Percentiles rank a stretch among this genome's conserved stretches.
These are phyloP conservation scores for Thecocarcelia acutangulata DNA, from an alignment of 2,888 invertebrate species.

Conservation along the genomic window DNA sequence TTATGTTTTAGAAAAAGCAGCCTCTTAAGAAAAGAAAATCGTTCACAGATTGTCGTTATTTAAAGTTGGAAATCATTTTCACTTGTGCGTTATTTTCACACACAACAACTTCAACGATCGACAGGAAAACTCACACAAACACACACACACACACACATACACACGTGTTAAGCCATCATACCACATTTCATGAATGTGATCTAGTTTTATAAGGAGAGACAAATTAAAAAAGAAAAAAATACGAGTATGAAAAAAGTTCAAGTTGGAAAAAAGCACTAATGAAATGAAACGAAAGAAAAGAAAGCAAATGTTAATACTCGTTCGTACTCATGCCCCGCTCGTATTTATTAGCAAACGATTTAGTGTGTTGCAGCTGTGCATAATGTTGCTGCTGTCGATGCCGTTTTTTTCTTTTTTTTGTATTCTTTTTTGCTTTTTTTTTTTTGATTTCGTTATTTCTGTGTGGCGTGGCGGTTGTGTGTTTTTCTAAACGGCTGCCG, in stretches of 20 bases:
- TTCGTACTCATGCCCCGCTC: neutral
- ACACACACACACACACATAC: conserved; percentile 13
- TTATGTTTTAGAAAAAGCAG: conserved; percentile 28
- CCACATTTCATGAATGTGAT: conserved; percentile 50
- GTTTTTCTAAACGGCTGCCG: conserved; percentile 67
- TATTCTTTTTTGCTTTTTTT: neutral
- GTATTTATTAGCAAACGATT: conserved; percentile 61
- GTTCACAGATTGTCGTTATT: conserved; percentile 62
- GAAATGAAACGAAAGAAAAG: conserved; percentile 61
- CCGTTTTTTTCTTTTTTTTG: neutral
- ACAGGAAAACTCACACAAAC: conserved; percentile 1
- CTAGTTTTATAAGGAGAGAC: conserved; percentile 57
- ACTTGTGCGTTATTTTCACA: conserved; percentile 68
- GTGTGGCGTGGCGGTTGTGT: conserved; percentile 29
- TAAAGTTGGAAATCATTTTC: conserved; percentile 61
- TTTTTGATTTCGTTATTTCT: conserved; percentile 7
- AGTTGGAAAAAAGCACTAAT: conserved; percentile 52
- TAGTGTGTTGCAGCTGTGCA: conserved; percentile 61
- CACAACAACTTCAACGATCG: conserved; percentile 39
- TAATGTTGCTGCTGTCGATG: conserved; percentile 55
- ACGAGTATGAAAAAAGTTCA: conserved; percentile 11
- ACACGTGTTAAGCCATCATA: conserved; percentile 41
- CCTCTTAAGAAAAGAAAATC: conserved; percentile 41
- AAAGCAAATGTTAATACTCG: conserved; percentile 56
- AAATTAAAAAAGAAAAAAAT: neutral